phyloP scores from a whole-genome alignment of 2,113 vertebrate genomes.

The Ptilonorhynchus violaceus region DNA sequence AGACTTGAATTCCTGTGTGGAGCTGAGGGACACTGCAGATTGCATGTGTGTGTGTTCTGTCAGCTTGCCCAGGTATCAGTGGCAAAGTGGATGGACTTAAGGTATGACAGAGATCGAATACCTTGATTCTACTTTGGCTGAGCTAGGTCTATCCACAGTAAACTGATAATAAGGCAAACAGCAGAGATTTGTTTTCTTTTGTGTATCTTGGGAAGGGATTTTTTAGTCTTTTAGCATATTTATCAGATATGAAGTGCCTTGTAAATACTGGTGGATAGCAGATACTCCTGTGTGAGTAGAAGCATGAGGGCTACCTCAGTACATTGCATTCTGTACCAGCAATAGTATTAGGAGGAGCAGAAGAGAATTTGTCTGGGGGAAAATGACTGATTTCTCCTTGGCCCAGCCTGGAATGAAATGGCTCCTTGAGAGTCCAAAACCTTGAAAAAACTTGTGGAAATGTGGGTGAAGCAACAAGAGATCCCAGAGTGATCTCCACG shows the following conservation, averaged over 20 bases:
- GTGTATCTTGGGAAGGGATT: background rate
- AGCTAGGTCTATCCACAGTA: background rate
- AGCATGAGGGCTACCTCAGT: background rate
- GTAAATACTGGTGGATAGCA: background rate
- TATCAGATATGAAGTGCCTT: background rate
- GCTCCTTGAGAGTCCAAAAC: background rate
- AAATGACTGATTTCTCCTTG: background rate
- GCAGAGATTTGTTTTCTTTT: background rate
- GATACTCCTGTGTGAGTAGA: background rate
- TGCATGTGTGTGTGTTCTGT: background rate
- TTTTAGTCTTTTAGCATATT: background rate
- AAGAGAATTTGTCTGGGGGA: background rate
- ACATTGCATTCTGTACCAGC: background rate
- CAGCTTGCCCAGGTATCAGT: conserved; percentile 50
- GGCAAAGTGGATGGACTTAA: conserved; percentile 18
- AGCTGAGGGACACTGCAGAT: background rate
- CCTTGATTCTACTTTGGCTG: background rate
- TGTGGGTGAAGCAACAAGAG: background rate
- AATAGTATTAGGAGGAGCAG: background rate
- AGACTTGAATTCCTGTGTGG: background rate
- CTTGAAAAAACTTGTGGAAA: background rate
- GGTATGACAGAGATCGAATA: background rate
- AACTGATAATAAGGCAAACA: background rate
- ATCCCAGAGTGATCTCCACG: background rate
- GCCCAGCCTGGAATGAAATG: background rate